Evolutionary conservation across 2,888 invertebrate genomes (phyloP).

Genomic region (Cheilosia vulpina): DNA sequence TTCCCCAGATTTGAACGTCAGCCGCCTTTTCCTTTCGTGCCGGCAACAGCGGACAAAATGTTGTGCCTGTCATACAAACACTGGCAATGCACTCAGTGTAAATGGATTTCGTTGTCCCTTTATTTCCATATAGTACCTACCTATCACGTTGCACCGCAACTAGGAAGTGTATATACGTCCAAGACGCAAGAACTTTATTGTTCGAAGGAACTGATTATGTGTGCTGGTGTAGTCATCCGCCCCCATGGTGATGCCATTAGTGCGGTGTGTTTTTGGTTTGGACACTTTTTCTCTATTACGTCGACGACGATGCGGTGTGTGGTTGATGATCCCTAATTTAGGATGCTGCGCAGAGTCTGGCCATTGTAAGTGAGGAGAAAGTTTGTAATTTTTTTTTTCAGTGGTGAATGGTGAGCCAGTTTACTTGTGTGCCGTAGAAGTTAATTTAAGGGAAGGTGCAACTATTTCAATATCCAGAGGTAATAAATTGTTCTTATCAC

Average conservation of each 20-base stretch:
- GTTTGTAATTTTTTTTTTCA: background rate
- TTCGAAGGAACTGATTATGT: too few relatives aligned
- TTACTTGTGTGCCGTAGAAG: background rate
- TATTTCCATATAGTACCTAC: conserved; percentile 25
- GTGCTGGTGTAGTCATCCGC: background rate
- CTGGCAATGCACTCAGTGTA: conserved; percentile 62
- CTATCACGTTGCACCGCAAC: conserved; percentile 52
- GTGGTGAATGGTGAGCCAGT: background rate
- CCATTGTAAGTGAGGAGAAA: background rate
- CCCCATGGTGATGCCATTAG: conserved; percentile 36
- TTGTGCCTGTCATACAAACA: conserved; percentile 36
- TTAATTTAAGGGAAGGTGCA: conserved; percentile 4
- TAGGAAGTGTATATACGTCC: conserved; percentile 49
- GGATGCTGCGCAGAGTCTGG: conserved; percentile 1
- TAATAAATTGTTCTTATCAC: conserved; percentile 63
- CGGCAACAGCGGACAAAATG: conserved; percentile 28
- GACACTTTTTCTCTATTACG: background rate
- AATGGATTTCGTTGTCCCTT: conserved; percentile 69
- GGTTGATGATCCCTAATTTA: conserved; percentile 46
- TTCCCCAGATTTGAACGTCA: conserved; percentile 48
- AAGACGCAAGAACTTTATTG: background rate
- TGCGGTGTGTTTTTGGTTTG: conserved; percentile 36
- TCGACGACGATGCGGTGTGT: conserved; percentile 1
- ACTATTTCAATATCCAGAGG: conserved; percentile 54
- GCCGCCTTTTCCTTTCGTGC: conserved; percentile 26